phyloP scores from a whole-genome alignment of 2,113 vertebrate genomes.

The Leptobrachium leishanense region DNA sequence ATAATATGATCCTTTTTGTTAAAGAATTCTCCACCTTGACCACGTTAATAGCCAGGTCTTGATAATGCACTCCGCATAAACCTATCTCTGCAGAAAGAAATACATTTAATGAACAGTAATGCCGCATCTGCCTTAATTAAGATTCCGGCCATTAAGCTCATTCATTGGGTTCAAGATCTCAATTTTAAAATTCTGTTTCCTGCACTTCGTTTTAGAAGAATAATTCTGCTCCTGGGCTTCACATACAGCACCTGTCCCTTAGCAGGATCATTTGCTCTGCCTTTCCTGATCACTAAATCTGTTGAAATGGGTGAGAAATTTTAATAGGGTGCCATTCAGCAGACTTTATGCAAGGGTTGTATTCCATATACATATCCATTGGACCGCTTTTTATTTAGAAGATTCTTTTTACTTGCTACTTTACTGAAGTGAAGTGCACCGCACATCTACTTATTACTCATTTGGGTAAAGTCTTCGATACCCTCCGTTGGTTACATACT shows the following conservation, averaged over 20 bases:
- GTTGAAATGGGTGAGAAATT: not conserved
- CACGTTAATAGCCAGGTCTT: not conserved
- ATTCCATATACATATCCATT: no score
- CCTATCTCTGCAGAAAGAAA: conserved; percentile 7
- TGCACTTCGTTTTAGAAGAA: conserved; percentile 14
- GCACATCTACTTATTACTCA: no score
- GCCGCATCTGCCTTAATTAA: conserved; percentile 7
- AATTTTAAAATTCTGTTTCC: conserved; percentile 18
- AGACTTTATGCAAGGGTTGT: not conserved
- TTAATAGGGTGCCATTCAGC: not conserved
- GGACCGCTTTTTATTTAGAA: no score
- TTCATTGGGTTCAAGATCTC: conserved; percentile 33
- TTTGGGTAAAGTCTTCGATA: no score
- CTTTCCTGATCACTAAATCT: not conserved
- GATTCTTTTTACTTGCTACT: no score
- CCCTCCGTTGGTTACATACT: no score
- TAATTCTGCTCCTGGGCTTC: conserved; percentile 9
- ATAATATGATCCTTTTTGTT: no score
- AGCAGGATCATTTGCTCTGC: not conserved
- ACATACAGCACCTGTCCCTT: not conserved
- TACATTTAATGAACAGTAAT: conserved; percentile 17
- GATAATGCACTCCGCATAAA: conserved; percentile 14
- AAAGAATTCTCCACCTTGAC: no score
- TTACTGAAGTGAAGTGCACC: no score
- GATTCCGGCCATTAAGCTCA: conserved; percentile 14